A percentile compares a stretch with the other conserved stretches of the same genome.
These are phyloP conservation scores for Electrona antarctica DNA, from an alignment of 2,113 vertebrate genomes.

Conservation along the genomic window DNA sequence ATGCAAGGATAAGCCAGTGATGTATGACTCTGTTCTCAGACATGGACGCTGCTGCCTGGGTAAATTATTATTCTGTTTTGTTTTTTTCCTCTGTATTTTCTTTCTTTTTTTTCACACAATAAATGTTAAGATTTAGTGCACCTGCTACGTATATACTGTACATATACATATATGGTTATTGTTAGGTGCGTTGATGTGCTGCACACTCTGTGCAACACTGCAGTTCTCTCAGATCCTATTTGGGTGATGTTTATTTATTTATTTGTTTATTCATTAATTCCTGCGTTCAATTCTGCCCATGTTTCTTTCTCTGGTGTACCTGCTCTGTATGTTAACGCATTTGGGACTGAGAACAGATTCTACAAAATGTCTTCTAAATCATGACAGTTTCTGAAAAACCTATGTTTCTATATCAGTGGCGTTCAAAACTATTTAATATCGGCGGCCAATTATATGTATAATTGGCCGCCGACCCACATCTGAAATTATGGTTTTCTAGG, in stretches of 20 bases:
- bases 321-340: not conserved
- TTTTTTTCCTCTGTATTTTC: not conserved
- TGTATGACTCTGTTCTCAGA: slow-evolving; percentile 60
- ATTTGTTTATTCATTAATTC: not conserved
- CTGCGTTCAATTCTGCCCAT: not conserved
- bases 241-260: not conserved
- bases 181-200: no score
- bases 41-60: not conserved
- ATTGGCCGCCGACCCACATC: no score
- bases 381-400: no score
- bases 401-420: no score
- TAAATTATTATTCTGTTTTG: not conserved
- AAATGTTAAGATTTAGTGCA: not conserved
- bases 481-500: no score
- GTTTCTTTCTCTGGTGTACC: not conserved
- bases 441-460: no score
- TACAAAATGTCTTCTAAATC: no score
- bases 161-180: no score
- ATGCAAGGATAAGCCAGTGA: slow-evolving; percentile 47
- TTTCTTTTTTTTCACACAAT: not conserved
- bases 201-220: no score
- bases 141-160: not conserved
- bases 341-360: no score
- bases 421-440: no score
- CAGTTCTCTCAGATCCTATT: no score